A percentile compares a stretch with the other conserved stretches of the same genome.
Conservation (phyloP, 2,797 vertebrate species). For the Premnoplex brunnescens region DNA sequence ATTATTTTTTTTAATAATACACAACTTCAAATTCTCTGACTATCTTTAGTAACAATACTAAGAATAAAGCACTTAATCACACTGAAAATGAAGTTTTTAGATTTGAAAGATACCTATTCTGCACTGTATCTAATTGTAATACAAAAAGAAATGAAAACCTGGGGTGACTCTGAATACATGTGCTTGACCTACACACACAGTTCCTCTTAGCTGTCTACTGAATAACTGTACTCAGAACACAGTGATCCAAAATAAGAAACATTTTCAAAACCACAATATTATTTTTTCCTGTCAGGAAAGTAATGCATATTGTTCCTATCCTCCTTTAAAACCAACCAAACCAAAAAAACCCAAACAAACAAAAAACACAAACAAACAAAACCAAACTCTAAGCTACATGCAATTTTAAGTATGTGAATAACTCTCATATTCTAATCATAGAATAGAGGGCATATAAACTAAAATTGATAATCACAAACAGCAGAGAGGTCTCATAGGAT, state of each 20-base stretch:
- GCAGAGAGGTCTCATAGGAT: neutral
- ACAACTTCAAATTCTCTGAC: neutral
- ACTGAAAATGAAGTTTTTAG: neutral
- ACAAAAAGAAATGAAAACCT: neutral
- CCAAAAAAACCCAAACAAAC: no score
- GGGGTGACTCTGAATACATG: neutral
- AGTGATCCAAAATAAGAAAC: neutral
- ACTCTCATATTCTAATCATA: rapidly evolving
- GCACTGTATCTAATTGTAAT: neutral
- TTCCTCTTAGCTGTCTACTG: neutral
- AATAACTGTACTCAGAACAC: neutral
- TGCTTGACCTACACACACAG: neutral
- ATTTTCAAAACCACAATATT: neutral
- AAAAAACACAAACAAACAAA: neutral
- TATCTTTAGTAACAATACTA: neutral
- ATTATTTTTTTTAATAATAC: neutral
- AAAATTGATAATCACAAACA: neutral
- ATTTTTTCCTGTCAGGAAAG: neutral
- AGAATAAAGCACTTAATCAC: neutral
- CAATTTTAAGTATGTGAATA: neutral
- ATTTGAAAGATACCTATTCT: neutral
- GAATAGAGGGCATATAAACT: neutral
- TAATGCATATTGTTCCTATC: neutral
- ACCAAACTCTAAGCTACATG: neutral
- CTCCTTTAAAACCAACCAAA: neutral